phyloP scores from a whole-genome alignment of 2,797 vertebrate species.

The Ficedula albicollis region DNA sequence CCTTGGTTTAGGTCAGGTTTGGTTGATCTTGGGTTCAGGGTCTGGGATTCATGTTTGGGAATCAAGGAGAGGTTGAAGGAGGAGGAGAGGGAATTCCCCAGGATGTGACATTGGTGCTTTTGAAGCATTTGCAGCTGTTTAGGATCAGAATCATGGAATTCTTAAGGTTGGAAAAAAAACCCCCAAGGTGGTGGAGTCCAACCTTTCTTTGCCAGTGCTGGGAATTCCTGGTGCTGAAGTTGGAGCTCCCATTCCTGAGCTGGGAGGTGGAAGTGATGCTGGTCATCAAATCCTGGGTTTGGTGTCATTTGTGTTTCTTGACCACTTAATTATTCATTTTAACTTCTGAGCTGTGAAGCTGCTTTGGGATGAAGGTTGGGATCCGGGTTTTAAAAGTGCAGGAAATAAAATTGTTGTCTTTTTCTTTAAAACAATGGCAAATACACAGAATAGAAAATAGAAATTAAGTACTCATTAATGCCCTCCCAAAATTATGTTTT shows the following conservation, averaged over 20 bases:
- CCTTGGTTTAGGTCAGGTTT: background rate
- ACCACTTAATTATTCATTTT: background rate
- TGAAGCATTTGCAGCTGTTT: background rate
- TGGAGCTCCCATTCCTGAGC: background rate
- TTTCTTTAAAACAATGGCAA: background rate
- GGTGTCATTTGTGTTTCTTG: background rate
- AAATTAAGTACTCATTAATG: background rate
- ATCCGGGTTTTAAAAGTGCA: background rate
- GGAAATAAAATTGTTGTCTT: background rate
- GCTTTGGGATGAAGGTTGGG: background rate
- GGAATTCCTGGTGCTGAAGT: background rate
- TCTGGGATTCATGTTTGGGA: background rate
- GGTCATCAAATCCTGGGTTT: background rate
- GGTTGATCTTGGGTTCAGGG: background rate
- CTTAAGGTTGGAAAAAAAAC: background rate
- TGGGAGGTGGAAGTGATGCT: background rate
- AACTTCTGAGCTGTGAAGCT: background rate
- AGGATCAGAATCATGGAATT: background rate
- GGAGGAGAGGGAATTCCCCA: background rate
- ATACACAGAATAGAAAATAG: background rate
- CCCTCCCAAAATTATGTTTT: background rate
- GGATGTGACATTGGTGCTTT: background rate
- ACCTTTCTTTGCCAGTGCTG: fast-evolving
- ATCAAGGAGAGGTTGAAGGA: fast-evolving
- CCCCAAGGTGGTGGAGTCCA: background rate